These are phyloP conservation scores for Chrysocyon brachyurus DNA, from an alignment of 2,797 vertebrate species.

Conservation along the genomic window DNA sequence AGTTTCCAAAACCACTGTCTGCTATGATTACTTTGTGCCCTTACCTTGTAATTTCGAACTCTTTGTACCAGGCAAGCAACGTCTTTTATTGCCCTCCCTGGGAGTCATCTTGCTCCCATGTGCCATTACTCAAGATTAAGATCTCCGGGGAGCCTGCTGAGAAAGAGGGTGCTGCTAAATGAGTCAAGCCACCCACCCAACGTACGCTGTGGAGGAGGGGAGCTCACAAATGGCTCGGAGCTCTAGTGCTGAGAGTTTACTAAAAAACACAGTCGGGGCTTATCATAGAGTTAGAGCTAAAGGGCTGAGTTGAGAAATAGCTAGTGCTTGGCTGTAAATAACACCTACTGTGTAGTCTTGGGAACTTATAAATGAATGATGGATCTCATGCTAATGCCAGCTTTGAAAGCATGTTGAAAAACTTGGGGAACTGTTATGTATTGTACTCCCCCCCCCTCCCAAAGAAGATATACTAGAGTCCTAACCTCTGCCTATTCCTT, in stretches of 20 bases:
- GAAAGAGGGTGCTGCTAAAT: slow-evolving; percentile 18
- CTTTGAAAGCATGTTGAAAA: slow-evolving; percentile 23
- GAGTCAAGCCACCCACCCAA: not conserved
- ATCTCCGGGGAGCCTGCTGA: not conserved
- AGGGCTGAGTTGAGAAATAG: not conserved
- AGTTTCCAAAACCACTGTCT: not conserved
- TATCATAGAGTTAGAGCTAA: not conserved
- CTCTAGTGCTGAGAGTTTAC: not conserved
- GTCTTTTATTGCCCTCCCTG: not conserved
- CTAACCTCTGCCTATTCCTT: no score
- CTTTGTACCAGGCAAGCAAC: not conserved
- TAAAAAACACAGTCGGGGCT: not conserved
- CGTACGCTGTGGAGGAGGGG: not conserved
- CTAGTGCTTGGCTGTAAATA: not conserved
- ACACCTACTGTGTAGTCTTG: not conserved
- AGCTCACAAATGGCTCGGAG: not conserved
- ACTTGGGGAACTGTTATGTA: not conserved
- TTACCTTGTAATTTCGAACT: slow-evolving; percentile 51
- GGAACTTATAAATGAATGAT: slow-evolving; percentile 2
- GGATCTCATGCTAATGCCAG: not conserved
- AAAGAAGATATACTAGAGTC: not conserved
- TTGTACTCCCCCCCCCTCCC: not conserved
- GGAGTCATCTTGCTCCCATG: not conserved
- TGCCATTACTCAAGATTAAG: not conserved
- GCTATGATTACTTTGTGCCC: not conserved